These are phyloP conservation scores for Toxotes chatareus DNA, from an alignment of 2,113 vertebrate genomes.

Conservation along the genomic window DNA sequence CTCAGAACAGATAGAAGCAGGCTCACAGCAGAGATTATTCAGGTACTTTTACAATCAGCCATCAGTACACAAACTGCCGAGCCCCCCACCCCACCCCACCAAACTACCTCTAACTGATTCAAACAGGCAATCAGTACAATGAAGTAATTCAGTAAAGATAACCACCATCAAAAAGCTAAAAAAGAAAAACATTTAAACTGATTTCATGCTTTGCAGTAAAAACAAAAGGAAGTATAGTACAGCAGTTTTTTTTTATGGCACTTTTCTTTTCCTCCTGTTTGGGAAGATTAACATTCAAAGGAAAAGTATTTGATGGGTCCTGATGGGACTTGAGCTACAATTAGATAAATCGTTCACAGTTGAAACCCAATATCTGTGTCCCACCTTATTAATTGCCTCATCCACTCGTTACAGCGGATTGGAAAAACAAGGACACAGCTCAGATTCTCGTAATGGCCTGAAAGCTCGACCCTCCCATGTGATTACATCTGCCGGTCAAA, in stretches of 20 bases:
- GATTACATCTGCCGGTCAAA: conserved; percentile 37
- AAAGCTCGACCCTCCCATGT: conserved; percentile 15
- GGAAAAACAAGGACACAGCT: conserved; percentile 12
- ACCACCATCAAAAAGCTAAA: conserved; percentile 4
- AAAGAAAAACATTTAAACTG: neutral
- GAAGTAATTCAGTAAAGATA: conserved; percentile 27
- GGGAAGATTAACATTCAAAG: conserved; percentile 67
- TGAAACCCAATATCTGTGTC: conserved; percentile 36
- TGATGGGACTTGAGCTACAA: conserved; percentile 35
- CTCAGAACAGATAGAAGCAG: conserved; percentile 29
- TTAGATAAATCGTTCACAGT: conserved; percentile 48
- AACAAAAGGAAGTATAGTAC: neutral
- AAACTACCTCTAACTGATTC: neutral
- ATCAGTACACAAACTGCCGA: conserved; percentile 44
- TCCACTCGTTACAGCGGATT: neutral
- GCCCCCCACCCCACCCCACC: too few relatives aligned
- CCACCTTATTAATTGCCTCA: conserved; percentile 32
- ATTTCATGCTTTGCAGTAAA: conserved; percentile 44
- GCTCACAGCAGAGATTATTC: conserved; percentile 29
- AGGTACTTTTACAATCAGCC: conserved; percentile 76
- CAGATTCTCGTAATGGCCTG: conserved; percentile 33
- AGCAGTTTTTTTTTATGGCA: conserved; percentile 60
- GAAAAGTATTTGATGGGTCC: conserved; percentile 53
- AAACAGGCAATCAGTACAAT: conserved; percentile 24
- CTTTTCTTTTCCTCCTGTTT: conserved; percentile 70